These are phyloP conservation scores for Cerastis leucographa DNA, from an alignment of 2,888 invertebrate genomes.

Conservation along the genomic window DNA sequence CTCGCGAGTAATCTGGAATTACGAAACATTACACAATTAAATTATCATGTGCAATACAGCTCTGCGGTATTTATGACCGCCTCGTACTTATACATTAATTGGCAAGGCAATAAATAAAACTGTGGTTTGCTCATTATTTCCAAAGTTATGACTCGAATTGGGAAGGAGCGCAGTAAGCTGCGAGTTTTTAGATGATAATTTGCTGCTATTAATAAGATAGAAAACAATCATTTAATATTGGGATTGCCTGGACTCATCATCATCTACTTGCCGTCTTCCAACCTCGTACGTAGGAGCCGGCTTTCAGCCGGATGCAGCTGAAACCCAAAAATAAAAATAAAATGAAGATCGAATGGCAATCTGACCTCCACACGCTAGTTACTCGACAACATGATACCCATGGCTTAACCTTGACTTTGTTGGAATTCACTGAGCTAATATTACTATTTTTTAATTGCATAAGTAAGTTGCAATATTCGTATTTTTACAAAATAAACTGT, in stretches of 20 bases:
- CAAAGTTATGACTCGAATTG: background rate
- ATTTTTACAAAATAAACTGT: background rate
- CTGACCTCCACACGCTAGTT: background rate
- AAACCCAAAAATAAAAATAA: background rate
- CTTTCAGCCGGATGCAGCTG: background rate
- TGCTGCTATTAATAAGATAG: background rate
- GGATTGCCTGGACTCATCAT: background rate
- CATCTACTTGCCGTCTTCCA: background rate
- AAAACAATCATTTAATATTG: background rate
- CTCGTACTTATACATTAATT: conserved; percentile 18
- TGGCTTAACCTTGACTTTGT: background rate
- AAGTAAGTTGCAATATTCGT: background rate
- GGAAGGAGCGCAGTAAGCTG: background rate
- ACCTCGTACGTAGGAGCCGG: background rate
- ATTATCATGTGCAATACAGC: conserved; percentile 37
- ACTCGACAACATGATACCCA: background rate
- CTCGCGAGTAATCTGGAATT: conserved; percentile 39
- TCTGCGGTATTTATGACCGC: conserved; percentile 41
- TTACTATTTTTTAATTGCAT: background rate
- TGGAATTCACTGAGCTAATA: background rate
- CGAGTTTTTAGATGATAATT: background rate
- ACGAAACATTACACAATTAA: conserved; percentile 51
- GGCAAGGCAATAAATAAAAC: conserved; percentile 28
- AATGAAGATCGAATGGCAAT: background rate
- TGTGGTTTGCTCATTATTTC: conserved; percentile 36